Evolutionary conservation across 2,888 invertebrate genomes (phyloP), one percentile per base, ranked within the genome.

Genomic region (Marronus borbonicus): DNA sequence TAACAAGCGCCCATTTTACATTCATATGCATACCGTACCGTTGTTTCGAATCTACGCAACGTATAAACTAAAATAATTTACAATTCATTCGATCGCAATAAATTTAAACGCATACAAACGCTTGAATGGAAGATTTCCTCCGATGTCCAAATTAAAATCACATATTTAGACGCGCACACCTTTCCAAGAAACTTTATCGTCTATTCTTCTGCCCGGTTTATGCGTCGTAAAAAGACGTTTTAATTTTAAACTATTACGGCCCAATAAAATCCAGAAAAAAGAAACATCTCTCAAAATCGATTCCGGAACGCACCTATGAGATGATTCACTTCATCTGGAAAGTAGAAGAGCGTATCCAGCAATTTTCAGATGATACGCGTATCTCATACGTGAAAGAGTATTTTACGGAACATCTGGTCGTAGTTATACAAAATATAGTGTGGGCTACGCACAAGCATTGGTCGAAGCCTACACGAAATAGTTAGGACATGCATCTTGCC

Each of bases 391-490:
- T 36, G 8, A 8, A 44, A 44, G 44, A 44, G 44, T 66, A 65
- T 39, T 20, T 20, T 66, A 44, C 39, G 39, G 39, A 76, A 76
- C 76, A 76, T 76, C 76, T 76, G 76, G 76, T 31, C 74, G 36
- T 58, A 17, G 65, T 66, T 66, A 66, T 70, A 70, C 58, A 70
- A 65, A 65, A 62, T 65, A 66, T 66, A 55, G 76, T 52, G 76
- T 76, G 76, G 76, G 76, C 76, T 65, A 76, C 65, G 44, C 39
- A 58, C 65, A 76, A 76, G 65, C 76, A 76, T 64, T 50, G 17
- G 36, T 36, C 24, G 66, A 65, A 36, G 55, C 76, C 76, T 76
- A 76, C 76, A 76, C 76, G 65, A 39, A 76, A 66, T 76, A 39
- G 39, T 76, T 76, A 58, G 8, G 20, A 65, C 65, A 76, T 39